Percentiles rank a stretch among this genome's conserved stretches.
Conservation (phyloP, 2,113 vertebrate species). For the Cercocebus atys region DNA sequence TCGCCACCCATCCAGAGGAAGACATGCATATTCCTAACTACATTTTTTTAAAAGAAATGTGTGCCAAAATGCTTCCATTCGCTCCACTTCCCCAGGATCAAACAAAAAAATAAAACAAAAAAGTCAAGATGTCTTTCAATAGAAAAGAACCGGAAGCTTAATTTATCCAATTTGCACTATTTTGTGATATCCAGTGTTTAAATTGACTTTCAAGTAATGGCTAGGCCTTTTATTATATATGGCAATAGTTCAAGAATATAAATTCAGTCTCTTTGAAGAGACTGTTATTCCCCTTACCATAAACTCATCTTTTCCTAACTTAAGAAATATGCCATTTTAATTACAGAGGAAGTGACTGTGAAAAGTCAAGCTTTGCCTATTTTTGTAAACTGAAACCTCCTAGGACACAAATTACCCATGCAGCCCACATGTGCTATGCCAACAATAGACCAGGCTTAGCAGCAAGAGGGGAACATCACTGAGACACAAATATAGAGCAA, state of each 20-base stretch:
- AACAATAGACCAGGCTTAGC: conserved; percentile 64
- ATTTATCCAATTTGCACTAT: conserved; percentile 6
- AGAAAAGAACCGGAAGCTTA: conserved; percentile 37
- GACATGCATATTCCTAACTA: neutral
- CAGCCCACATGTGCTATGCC: conserved; percentile 26
- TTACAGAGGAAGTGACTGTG: conserved; percentile 64
- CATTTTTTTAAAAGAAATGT: neutral
- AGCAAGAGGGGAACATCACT: neutral
- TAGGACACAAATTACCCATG: conserved; percentile 50
- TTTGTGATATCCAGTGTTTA: conserved; percentile 18
- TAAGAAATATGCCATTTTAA: conserved; percentile 69
- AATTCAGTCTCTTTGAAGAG: conserved; percentile 26
- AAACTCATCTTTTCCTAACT: conserved; percentile 54
- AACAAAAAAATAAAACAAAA: neutral
- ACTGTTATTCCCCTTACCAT: conserved; percentile 27
- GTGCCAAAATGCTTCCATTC: neutral
- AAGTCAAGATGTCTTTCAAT: neutral
- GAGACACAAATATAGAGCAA: conserved; percentile 37
- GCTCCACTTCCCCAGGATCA: neutral
- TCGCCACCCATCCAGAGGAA: neutral
- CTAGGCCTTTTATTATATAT: conserved; percentile 50
- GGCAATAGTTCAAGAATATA: conserved; percentile 44
- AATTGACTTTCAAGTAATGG: conserved; percentile 47
- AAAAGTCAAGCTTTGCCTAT: conserved; percentile 62
- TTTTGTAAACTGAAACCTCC: conserved; percentile 66